These are phyloP conservation scores for Leptinotarsa juncta DNA, from an alignment of 2,888 invertebrate species.

Conservation along the genomic window DNA sequence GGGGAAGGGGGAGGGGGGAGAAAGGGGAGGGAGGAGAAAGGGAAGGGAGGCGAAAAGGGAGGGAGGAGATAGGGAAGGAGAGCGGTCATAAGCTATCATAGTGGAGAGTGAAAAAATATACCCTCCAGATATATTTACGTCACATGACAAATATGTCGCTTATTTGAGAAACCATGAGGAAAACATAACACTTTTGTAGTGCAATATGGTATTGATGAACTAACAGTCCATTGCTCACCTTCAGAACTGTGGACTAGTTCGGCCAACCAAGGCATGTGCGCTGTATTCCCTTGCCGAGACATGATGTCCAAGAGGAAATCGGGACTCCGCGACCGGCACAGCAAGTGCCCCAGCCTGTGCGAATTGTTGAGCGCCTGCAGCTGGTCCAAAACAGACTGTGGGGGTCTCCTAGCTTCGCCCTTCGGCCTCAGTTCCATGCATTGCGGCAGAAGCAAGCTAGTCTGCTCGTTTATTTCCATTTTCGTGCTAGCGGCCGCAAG, in stretches of 20 bases:
- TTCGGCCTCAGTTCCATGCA: conserved; percentile 88
- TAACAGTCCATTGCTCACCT: conserved; percentile 55
- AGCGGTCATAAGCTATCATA: too few species aligned
- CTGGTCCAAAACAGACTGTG: conserved; percentile 80
- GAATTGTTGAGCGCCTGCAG: conserved; percentile 81
- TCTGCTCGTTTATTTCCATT: conserved; percentile 89
- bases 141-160: too few species aligned
- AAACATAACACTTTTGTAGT: neutral
- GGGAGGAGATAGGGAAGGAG: too few species aligned
- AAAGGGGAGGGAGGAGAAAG: too few species aligned
- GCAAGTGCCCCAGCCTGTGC: conserved; percentile 86
- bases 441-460: conserved; percentile 86
- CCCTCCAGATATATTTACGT: too few species aligned
- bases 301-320: conserved; percentile 94
- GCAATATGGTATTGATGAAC: too few species aligned
- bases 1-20: too few species aligned
- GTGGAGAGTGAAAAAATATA: too few species aligned
- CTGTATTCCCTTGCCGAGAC: conserved; percentile 83
- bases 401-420: conserved; percentile 86
- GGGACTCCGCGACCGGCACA: conserved; percentile 90
- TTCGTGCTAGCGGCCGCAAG: conserved; percentile 91
- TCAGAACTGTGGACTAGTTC: conserved; percentile 93
- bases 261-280: conserved; percentile 97
- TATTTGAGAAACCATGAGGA: too few species aligned
- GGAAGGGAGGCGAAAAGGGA: too few species aligned